A percentile compares a stretch with the other conserved stretches of the same genome.
phyloP scores from a whole-genome alignment of 2,113 vertebrate species.

The Colius striatus region DNA sequence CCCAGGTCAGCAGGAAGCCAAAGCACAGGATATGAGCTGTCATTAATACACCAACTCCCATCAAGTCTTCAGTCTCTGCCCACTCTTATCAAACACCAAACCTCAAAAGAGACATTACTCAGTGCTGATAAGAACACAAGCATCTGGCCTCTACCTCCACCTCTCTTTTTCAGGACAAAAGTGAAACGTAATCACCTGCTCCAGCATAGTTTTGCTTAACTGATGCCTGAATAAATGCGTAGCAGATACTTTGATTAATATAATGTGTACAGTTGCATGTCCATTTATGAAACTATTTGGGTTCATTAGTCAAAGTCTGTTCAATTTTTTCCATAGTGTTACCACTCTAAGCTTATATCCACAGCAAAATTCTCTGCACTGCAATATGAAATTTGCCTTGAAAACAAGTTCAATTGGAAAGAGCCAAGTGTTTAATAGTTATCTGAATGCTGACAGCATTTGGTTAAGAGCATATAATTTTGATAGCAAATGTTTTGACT shows the following conservation, averaged over 20 bases:
- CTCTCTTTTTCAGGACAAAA: not conserved
- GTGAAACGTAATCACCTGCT: not conserved
- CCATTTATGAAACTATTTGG: not conserved
- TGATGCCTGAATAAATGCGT: not conserved
- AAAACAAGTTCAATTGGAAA: not conserved
- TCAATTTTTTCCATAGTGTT: not conserved
- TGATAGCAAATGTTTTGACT: not conserved
- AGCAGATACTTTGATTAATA: not conserved
- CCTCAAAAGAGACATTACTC: not conserved
- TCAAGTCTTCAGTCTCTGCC: not conserved
- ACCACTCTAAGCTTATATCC: rapidly evolving
- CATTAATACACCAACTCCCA: not conserved
- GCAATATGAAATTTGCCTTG: not conserved
- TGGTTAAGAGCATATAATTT: not conserved
- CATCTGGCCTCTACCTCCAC: not conserved
- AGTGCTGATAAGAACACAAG: not conserved
- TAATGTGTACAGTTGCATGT: not conserved
- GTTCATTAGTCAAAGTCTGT: not conserved
- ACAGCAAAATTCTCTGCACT: not conserved
- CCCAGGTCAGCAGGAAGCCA: not conserved
- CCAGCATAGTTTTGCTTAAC: not conserved
- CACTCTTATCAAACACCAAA: not conserved
- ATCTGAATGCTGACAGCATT: not conserved
- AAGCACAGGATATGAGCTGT: not conserved
- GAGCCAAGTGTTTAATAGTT: not conserved